phyloP scores from a whole-genome alignment of 2,113 vertebrate genomes.

The Myrmecobius fasciatus region DNA sequence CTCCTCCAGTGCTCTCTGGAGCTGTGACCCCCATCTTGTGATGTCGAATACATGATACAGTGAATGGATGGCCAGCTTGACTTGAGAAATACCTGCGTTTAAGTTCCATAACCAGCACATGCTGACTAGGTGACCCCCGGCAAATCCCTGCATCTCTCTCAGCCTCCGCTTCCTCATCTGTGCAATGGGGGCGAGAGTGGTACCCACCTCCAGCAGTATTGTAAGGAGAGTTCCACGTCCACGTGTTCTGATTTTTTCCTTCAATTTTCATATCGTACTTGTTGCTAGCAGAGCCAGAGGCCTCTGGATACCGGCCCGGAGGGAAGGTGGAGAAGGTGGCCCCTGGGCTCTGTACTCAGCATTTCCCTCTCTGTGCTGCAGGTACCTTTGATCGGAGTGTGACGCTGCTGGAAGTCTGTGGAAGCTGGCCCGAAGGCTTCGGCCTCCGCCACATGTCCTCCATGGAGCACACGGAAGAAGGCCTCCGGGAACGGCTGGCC shows the following conservation, averaged over 20 bases:
- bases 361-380: slow-evolving; percentile 77
- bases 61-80: background rate
- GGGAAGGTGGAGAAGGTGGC: background rate
- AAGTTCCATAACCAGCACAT: background rate
- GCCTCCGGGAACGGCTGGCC: slow-evolving; percentile 94
- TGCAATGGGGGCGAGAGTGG: background rate
- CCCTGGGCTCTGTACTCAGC: slow-evolving; percentile 26
- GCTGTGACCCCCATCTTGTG: background rate
- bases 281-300: background rate
- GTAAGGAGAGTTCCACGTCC: background rate
- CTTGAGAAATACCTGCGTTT: background rate
- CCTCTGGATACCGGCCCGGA: background rate
- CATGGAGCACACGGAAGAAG: slow-evolving; percentile 93
- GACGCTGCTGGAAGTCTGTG: slow-evolving; percentile 96
- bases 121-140: background rate
- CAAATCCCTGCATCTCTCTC: background rate
- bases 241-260: accelerated
- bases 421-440: slow-evolving; percentile 98
- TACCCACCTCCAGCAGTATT: background rate
- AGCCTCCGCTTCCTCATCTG: background rate
- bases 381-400: slow-evolving; percentile 95
- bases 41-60: background rate
- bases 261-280: background rate
- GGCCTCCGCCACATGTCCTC: slow-evolving; percentile 93
- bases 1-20: background rate